phyloP scores from a whole-genome alignment of 1,140 invertebrate genomes.

The Drosophila suzukii region DNA sequence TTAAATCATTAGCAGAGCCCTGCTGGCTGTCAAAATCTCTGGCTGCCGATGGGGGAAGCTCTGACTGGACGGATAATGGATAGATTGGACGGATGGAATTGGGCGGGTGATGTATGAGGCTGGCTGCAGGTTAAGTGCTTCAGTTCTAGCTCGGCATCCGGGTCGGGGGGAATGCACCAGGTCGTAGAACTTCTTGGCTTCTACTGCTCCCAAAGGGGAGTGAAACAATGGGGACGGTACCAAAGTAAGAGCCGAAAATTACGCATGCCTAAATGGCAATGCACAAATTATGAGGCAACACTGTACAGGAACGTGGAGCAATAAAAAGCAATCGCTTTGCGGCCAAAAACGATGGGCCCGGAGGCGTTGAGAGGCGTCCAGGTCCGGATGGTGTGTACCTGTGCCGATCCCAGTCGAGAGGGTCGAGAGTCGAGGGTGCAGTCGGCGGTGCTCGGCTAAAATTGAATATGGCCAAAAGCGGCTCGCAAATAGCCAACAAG shows the following conservation, averaged over 20 bases:
- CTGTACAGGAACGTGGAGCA: slow-evolving; percentile 40
- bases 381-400: slow-evolving; percentile 42
- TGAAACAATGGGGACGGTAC: neutral
- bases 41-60: slow-evolving; percentile 37
- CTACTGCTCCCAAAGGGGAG: neutral
- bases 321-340: slow-evolving; percentile 73
- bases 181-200: neutral
- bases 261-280: slow-evolving; percentile 62
- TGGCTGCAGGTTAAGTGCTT: slow-evolving; percentile 48
- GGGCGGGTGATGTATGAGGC: slow-evolving; percentile 50
- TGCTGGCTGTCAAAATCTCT: slow-evolving; percentile 54
- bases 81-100: slow-evolving; percentile 19
- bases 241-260: slow-evolving; percentile 64
- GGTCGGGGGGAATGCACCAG: slow-evolving; percentile 10
- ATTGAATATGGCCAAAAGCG: slow-evolving; percentile 77
- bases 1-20: slow-evolving; percentile 66
- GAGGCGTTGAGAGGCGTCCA: slow-evolving; percentile 32
- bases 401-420: slow-evolving; percentile 6
- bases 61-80: slow-evolving; percentile 11
- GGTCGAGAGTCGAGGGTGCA: neutral
- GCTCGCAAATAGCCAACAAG: slow-evolving; percentile 33
- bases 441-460: slow-evolving; percentile 18
- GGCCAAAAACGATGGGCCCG: slow-evolving; percentile 58
- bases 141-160: neutral
- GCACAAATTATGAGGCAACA: slow-evolving; percentile 67